Percentiles rank a stretch among this genome's conserved stretches.
Evolutionary conservation across 1,140 invertebrate genomes (phyloP).

Genomic region (Pissodes strobi): DNA sequence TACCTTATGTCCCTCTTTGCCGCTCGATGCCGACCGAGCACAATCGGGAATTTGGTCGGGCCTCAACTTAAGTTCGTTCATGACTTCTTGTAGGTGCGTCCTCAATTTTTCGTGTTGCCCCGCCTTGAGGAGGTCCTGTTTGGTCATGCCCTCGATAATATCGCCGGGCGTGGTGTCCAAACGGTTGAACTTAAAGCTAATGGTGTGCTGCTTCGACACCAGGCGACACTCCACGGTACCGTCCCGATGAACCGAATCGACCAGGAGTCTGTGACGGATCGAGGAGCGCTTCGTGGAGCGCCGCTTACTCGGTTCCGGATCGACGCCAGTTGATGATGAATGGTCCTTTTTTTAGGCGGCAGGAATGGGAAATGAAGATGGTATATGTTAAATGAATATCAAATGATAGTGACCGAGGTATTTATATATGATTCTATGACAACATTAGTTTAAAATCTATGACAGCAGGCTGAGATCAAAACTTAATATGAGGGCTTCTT

Average conservation of each 20-base stretch:
- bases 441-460: no score
- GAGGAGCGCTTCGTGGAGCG: conserved; percentile 37
- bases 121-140: conserved; percentile 76
- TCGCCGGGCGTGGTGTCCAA: conserved; percentile 87
- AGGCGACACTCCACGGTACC: conserved; percentile 88
- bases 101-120: conserved; percentile 81
- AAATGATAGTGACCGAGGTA: no score
- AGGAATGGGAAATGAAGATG: no score
- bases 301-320: conserved; percentile 33
- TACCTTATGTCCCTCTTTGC: conserved; percentile 37
- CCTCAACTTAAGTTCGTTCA: conserved; percentile 78
- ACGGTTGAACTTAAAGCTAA: conserved; percentile 92
- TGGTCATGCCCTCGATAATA: conserved; percentile 88
- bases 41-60: conserved; percentile 71
- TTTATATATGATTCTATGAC: no score
- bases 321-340: conserved; percentile 35
- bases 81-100: conserved; percentile 83
- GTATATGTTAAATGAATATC: no score
- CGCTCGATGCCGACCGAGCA: conserved; percentile 44
- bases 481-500: no score
- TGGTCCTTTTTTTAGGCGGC: conserved; percentile 33
- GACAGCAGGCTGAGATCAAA: no score
- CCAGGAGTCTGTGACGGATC: conserved; percentile 65
- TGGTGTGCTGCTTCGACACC: conserved; percentile 89
- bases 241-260: conserved; percentile 72